Percentiles rank a stretch among this genome's conserved stretches.
Evolutionary conservation across 2,888 invertebrate genomes (phyloP).

Genomic region (Drosophila nr. fundita): DNA sequence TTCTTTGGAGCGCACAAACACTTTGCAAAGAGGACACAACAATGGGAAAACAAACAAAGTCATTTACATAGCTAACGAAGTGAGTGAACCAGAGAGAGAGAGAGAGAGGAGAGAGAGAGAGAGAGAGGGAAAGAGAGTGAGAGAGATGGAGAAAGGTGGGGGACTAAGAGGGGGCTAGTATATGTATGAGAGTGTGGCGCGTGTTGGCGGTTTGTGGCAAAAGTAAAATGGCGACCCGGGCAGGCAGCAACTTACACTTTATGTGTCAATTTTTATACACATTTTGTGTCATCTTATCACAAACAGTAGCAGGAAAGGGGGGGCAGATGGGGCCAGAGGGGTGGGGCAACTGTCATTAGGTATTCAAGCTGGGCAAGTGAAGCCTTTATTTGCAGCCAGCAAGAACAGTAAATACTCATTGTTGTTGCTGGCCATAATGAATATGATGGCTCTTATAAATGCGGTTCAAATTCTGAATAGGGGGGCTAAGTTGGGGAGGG

Average conservation of each 20-base stretch:
- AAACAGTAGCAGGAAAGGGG: constrained; percentile 19
- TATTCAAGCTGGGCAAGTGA: constrained; percentile 60
- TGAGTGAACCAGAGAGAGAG: constrained; percentile 57
- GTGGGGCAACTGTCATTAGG: constrained; percentile 37
- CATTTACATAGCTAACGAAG: constrained; percentile 80
- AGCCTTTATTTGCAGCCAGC: constrained; percentile 42
- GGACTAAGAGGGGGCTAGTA: constrained; percentile 8
- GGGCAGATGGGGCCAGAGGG: neutral
- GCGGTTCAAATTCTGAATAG: constrained; percentile 7
- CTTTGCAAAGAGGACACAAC: constrained; percentile 45
- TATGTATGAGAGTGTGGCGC: constrained; percentile 46
- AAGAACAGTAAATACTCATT: constrained; percentile 37
- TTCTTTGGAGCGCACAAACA: constrained; percentile 38
- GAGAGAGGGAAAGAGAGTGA: neutral
- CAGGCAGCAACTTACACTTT: constrained; percentile 56
- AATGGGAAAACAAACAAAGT: constrained; percentile 73
- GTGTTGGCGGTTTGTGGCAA: constrained; percentile 67
- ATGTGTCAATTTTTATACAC: constrained; percentile 71
- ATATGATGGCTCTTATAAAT: constrained; percentile 54
- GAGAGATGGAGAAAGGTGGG: neutral
- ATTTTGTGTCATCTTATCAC: constrained; percentile 61
- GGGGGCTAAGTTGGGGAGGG: neutral
- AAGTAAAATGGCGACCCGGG: constrained; percentile 64
- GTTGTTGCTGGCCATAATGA: constrained; percentile 56
- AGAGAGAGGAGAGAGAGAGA: neutral